These are phyloP conservation scores for Malthinus seriepunctatus DNA, from an alignment of 2,888 invertebrate species.

Conservation along the genomic window DNA sequence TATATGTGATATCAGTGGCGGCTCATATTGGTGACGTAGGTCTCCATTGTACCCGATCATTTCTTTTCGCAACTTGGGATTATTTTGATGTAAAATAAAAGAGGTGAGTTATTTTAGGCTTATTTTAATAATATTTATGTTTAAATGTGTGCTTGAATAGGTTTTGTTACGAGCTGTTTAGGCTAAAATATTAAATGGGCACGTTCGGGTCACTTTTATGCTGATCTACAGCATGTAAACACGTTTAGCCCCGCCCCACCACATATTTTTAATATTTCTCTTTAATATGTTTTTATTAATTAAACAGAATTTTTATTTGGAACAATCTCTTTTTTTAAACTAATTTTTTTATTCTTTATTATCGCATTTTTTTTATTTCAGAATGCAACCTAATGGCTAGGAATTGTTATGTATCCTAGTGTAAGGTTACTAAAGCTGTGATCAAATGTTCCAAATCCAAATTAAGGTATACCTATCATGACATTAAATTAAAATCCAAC, in stretches of 20 bases:
- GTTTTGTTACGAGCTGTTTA: not conserved
- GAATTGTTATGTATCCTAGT: conserved; percentile 30
- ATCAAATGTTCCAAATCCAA: conserved; percentile 30
- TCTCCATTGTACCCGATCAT: conserved; percentile 54
- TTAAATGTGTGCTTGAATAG: conserved; percentile 16
- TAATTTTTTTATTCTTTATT: not conserved
- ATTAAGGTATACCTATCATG: conserved; percentile 28
- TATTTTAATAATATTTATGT: conserved; percentile 8
- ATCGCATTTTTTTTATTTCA: conserved; percentile 32
- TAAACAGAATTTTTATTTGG: conserved; percentile 2
- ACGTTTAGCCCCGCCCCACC: conserved; percentile 55
- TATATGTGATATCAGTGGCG: conserved; percentile 39
- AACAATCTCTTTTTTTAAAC: not conserved
- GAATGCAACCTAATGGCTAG: conserved; percentile 46
- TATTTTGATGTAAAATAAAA: conserved; percentile 42
- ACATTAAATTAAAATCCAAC: conserved; percentile 7
- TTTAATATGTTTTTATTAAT: conserved; percentile 35
- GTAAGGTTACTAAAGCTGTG: conserved; percentile 25
- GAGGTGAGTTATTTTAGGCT: conserved; percentile 41
- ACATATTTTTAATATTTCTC: conserved; percentile 46
- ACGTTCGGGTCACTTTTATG: conserved; percentile 11
- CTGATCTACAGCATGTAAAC: conserved; percentile 48
- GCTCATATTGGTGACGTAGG: conserved; percentile 53
- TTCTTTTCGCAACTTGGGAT: conserved; percentile 46
- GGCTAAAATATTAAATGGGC: conserved; percentile 13